phyloP scores from a whole-genome alignment of 2,888 invertebrate species.

The Coelopa pilipes region DNA sequence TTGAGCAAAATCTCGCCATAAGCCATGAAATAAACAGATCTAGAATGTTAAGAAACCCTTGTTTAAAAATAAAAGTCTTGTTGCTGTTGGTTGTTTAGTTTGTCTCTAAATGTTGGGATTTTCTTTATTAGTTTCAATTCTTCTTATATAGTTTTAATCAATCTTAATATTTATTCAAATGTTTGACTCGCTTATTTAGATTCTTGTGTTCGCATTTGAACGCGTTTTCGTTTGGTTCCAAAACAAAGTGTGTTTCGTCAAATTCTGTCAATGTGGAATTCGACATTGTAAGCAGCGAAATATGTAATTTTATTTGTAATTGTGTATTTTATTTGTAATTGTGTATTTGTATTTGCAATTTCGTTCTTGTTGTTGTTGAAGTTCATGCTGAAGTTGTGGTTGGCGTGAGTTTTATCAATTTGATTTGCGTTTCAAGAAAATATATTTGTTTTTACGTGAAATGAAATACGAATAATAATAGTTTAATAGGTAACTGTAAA shows the following conservation, averaged over 20 bases:
- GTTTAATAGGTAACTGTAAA: constrained; percentile 15
- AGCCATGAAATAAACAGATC: not conserved
- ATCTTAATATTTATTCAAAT: not conserved
- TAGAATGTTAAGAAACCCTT: not conserved
- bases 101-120: constrained; percentile 29
- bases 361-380: no score
- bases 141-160: constrained; percentile 26
- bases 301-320: constrained; percentile 11
- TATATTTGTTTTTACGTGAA: not conserved
- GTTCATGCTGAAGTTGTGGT: constrained; percentile 1
- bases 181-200: no score
- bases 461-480: constrained; percentile 7
- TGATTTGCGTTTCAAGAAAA: not conserved
- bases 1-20: constrained; percentile 35
- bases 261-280: not conserved
- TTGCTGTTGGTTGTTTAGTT: constrained; percentile 16
- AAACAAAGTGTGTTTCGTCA: constrained; percentile 4
- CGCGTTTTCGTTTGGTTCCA: not conserved
- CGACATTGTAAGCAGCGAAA: constrained; percentile 14
- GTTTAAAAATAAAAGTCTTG: not conserved
- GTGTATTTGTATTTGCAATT: constrained; percentile 2
- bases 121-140: constrained; percentile 28
- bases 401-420: not conserved
- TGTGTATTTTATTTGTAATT: constrained; percentile 5
- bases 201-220: not conserved